phyloP scores from a whole-genome alignment of 1,140 invertebrate species.

The Daktulosphaira vitifoliae region DNA sequence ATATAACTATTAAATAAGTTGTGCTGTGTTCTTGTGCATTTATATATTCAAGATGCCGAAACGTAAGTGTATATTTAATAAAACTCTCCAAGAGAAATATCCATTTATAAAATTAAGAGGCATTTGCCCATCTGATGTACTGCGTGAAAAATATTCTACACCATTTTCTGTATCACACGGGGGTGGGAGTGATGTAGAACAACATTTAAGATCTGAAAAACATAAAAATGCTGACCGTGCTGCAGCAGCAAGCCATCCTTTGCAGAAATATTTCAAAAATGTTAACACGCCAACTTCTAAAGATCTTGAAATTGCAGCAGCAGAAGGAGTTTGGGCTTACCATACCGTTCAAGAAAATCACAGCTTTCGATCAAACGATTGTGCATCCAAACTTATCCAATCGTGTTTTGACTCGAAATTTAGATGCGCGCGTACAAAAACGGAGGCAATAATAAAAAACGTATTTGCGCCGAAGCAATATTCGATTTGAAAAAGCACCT shows the following conservation, averaged over 20 bases:
- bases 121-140: conserved; percentile 8
- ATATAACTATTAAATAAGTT: no score
- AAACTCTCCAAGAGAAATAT: conserved; percentile 14
- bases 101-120: conserved; percentile 16
- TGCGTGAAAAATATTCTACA: background rate
- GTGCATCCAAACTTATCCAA: conserved; percentile 36
- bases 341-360: no score
- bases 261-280: conserved; percentile 6
- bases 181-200: conserved; percentile 10
- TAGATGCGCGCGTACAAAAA: conserved; percentile 35
- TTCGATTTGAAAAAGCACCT: conserved; percentile 34
- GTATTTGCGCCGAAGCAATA: conserved; percentile 36
- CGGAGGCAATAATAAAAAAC: conserved; percentile 36
- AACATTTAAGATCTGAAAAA: conserved; percentile 16
- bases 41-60: conserved; percentile 9
- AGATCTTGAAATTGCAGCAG: conserved; percentile 26
- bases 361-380: conserved; percentile 39
- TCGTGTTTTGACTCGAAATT: conserved; percentile 36
- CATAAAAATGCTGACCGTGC: conserved; percentile 12
- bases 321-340: conserved; percentile 37
- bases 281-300: conserved; percentile 5
- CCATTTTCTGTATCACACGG: conserved; percentile 10
- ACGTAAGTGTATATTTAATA: conserved; percentile 24
- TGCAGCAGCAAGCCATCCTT: conserved; percentile 3
- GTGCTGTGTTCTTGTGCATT: no score